Percentiles rank a stretch among this genome's conserved stretches.
Conservation (phyloP, 2,888 invertebrate species). For the Rotaria magnacalcarata region DNA sequence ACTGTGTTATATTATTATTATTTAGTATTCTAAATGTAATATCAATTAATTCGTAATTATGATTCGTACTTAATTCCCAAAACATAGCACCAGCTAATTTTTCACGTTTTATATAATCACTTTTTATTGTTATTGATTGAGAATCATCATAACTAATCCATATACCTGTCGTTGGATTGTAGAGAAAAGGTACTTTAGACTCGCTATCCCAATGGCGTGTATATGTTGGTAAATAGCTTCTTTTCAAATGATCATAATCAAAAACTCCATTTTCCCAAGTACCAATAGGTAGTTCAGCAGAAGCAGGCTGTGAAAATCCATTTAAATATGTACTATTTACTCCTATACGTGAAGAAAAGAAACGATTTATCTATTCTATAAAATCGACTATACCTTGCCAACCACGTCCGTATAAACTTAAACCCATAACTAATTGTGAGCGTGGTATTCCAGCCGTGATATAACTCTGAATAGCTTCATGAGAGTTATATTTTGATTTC, state of each 20-base stretch:
- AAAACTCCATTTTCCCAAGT: constrained; percentile 27
- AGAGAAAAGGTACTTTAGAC: constrained; percentile 17
- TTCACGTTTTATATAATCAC: background rate
- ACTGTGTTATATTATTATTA: background rate
- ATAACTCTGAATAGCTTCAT: background rate
- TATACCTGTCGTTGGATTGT: background rate
- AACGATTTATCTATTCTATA: background rate
- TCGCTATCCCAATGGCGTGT: background rate
- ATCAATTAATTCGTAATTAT: background rate
- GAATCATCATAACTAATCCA: constrained; percentile 14
- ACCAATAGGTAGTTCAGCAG: background rate
- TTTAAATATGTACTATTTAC: background rate
- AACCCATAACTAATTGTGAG: background rate
- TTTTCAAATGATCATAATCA: constrained; percentile 24
- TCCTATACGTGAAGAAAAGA: background rate
- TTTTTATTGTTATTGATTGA: background rate
- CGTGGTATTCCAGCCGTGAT: background rate
- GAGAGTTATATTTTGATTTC: constrained; percentile 28
- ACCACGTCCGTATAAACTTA: constrained; percentile 1
- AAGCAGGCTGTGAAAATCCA: background rate
- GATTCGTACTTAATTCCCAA: constrained; percentile 11
- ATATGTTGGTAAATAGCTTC: background rate
- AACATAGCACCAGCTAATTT: background rate
- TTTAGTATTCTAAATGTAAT: background rate
- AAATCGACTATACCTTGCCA: constrained; percentile 10